phyloP scores from a whole-genome alignment of 2,113 vertebrate genomes.

The Misgurnus mizolepis region DNA sequence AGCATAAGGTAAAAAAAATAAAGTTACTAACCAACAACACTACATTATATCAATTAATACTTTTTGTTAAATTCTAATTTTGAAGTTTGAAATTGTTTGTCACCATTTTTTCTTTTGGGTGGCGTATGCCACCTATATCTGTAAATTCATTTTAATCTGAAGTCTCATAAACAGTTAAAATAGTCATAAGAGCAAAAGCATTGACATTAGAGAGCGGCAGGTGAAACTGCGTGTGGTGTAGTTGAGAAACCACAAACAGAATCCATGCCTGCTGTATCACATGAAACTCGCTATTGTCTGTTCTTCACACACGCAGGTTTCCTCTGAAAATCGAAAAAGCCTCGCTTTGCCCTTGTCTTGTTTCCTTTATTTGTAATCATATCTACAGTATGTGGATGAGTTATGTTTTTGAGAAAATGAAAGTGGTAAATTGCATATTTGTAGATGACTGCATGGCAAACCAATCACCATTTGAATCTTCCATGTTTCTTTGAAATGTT shows the following conservation, averaged over 20 bases:
- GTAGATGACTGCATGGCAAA: constrained; percentile 59
- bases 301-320: constrained; percentile 11
- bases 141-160: no score
- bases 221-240: constrained; percentile 41
- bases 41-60: no score
- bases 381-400: neutral
- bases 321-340: constrained; percentile 13
- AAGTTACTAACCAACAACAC: no score
- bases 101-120: no score
- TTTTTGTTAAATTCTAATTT: no score
- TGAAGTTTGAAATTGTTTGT: no score
- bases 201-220: neutral
- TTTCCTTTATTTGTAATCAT: neutral
- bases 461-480: no score
- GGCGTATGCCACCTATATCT: no score
- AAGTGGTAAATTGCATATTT: constrained; percentile 15
- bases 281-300: neutral
- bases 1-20: no score
- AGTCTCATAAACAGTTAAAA: no score
- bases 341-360: neutral
- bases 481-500: neutral
- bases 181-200: neutral
- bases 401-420: constrained; percentile 27
- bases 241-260: constrained; percentile 19
- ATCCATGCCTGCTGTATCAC: constrained; percentile 1